phyloP scores from a whole-genome alignment of 2,113 vertebrate genomes.

The Mionectes macconnelli region DNA sequence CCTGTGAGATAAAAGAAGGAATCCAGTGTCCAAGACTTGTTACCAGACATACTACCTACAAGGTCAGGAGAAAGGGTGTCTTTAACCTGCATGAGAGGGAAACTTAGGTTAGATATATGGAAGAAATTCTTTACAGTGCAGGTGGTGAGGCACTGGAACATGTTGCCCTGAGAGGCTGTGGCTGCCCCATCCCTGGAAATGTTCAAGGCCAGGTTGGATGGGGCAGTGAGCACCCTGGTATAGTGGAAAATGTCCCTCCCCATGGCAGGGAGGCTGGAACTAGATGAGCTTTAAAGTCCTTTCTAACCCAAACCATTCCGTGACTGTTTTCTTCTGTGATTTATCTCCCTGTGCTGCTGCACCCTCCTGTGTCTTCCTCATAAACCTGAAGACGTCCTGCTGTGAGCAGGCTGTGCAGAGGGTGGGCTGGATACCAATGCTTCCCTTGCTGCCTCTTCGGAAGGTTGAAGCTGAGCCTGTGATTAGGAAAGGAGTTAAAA shows the following conservation, averaged over 20 bases:
- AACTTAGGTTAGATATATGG: neutral
- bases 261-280: neutral
- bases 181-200: neutral
- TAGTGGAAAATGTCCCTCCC: neutral
- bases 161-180: neutral
- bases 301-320: neutral
- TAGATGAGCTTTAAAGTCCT: neutral
- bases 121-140: neutral
- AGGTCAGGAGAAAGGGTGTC: neutral
- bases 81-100: neutral
- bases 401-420: neutral
- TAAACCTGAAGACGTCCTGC: neutral
- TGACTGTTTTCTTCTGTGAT: neutral
- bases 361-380: neutral
- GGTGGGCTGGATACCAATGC: neutral
- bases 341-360: neutral
- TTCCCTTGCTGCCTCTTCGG: neutral
- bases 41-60: fast-evolving
- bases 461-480: neutral
- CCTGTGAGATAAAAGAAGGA: neutral
- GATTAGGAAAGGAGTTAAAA: neutral
- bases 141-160: neutral
- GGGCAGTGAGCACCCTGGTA: neutral
- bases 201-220: neutral
- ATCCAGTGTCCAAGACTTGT: neutral